Evolutionary conservation across 1,140 invertebrate genomes (phyloP).

Genomic region (Dendroctonus ponderosae): DNA sequence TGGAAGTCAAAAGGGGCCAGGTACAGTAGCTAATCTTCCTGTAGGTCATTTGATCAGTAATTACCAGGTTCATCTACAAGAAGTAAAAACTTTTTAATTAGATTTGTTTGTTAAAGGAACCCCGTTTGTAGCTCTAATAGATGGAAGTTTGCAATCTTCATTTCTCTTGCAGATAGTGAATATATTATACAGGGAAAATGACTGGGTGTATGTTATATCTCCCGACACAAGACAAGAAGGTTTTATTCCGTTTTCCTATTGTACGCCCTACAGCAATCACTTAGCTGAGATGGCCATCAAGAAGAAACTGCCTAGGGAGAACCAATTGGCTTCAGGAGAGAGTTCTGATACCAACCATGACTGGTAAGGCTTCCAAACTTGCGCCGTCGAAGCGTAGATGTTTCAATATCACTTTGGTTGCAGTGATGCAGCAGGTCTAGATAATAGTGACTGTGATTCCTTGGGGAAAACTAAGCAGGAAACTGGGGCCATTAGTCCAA

Average conservation of each 20-base stretch:
- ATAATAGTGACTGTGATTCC: conserved; percentile 51
- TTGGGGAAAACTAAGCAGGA: conserved; percentile 55
- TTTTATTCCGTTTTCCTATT: conserved; percentile 93
- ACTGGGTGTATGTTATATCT: conserved; percentile 94
- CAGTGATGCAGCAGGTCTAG: conserved; percentile 47
- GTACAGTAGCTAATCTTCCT: conserved; percentile 5
- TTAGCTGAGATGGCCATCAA: conserved; percentile 75
- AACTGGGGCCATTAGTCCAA: conserved; percentile 59
- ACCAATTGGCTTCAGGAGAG: conserved; percentile 42
- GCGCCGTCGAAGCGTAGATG: background rate
- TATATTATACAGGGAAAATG: conserved; percentile 90
- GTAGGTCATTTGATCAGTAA: too few species aligned
- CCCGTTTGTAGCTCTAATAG: too few species aligned
- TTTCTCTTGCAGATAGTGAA: conserved; percentile 71
- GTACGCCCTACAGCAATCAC: conserved; percentile 79
- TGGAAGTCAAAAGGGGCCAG: conserved; percentile 71
- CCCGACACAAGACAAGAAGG: conserved; percentile 86
- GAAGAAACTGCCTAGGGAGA: conserved; percentile 77
- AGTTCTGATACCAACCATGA: conserved; percentile 46
- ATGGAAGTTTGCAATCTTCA: too few species aligned
- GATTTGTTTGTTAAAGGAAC: too few species aligned
- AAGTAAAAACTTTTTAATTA: too few species aligned
- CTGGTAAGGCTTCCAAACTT: conserved; percentile 38
- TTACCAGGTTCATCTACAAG: too few species aligned
- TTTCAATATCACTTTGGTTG: background rate